Evolutionary conservation across 2,113 vertebrate species (phyloP).

Genomic region (Stegostoma tigrinum): DNA sequence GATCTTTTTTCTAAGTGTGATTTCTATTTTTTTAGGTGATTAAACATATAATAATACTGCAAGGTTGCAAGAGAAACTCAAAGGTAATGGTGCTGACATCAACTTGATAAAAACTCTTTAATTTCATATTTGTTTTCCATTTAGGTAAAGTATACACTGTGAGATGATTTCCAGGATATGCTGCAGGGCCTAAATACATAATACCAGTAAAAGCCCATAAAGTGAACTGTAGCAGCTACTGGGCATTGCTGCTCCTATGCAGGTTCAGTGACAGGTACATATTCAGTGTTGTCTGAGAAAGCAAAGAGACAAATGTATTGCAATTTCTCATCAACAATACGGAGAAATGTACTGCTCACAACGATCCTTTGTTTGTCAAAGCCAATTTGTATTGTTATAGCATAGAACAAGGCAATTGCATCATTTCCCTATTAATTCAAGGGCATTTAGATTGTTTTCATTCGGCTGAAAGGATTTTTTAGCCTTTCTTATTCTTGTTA

Average conservation of each 20-base stretch:
- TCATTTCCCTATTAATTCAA: conserved; percentile 57
- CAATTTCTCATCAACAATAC: conserved; percentile 62
- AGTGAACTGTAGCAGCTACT: conserved; percentile 55
- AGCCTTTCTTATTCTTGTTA: conserved; percentile 41
- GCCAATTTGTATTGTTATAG: conserved; percentile 70
- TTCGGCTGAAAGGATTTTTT: conserved; percentile 47
- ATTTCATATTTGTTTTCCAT: conserved; percentile 17
- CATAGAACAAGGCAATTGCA: conserved; percentile 62
- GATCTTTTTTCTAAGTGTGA: conserved; percentile 11
- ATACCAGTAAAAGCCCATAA: conserved; percentile 67
- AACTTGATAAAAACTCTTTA: conserved; percentile 35
- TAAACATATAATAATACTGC: not conserved
- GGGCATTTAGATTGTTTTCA: conserved; percentile 61
- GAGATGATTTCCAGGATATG: conserved; percentile 53
- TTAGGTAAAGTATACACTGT: conserved; percentile 30
- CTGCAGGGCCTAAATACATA: conserved; percentile 71
- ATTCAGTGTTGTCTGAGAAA: conserved; percentile 55
- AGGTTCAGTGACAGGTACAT: conserved; percentile 57
- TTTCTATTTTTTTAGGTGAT: not conserved
- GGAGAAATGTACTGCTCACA: conserved; percentile 67
- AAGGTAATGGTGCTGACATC: conserved; percentile 20
- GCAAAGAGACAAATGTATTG: conserved; percentile 64
- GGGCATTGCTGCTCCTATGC: conserved; percentile 55
- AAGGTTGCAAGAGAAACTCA: not conserved
- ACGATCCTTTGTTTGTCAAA: conserved; percentile 64